phyloP scores from a whole-genome alignment of 2,797 vertebrate genomes.

The Hemibagrus guttatus region DNA sequence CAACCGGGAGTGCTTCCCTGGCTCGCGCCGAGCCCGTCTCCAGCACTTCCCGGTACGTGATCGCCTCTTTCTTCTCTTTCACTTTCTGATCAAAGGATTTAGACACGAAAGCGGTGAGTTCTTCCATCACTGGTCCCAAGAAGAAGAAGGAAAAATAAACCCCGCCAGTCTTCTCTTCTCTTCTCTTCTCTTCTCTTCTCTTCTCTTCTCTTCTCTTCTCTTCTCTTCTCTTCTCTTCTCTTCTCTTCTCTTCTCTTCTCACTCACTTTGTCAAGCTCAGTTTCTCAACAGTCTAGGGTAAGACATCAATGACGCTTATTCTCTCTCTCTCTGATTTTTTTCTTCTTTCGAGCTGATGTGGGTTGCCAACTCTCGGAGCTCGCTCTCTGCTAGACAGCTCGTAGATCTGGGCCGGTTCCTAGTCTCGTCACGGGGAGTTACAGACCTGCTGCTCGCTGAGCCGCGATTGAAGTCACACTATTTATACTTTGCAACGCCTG shows the following conservation, averaged over 20 bases:
- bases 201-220: conserved; percentile 44
- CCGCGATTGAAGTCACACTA: conserved; percentile 94
- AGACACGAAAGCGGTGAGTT: conserved; percentile 97
- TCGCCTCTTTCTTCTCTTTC: conserved; percentile 97
- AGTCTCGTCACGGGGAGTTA: conserved; percentile 76
- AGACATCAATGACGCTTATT: conserved; percentile 84
- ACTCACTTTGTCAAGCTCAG: conserved; percentile 65
- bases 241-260: conserved; percentile 44
- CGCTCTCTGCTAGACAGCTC: conserved; percentile 54
- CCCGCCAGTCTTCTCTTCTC: conserved; percentile 33
- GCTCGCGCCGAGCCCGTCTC: conserved; percentile 87
- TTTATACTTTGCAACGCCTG: conserved; percentile 98
- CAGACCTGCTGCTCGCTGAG: conserved; percentile 83
- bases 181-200: conserved; percentile 56
- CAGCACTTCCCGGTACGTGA: conserved; percentile 95
- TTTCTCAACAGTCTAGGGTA: conserved; percentile 77
- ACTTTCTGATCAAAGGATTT: conserved; percentile 99
- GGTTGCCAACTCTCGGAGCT: conserved; percentile 70
- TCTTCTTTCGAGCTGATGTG: conserved; percentile 74
- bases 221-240: conserved; percentile 57
- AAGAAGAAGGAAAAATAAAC: conserved; percentile 36
- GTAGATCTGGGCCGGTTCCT: conserved; percentile 83
- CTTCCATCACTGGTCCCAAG: conserved; percentile 87
- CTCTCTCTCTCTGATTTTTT: conserved; percentile 63
- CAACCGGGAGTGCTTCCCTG: conserved; percentile 81